Evolutionary conservation across 2,113 vertebrate species (phyloP).

Genomic region (Martes martes): DNA sequence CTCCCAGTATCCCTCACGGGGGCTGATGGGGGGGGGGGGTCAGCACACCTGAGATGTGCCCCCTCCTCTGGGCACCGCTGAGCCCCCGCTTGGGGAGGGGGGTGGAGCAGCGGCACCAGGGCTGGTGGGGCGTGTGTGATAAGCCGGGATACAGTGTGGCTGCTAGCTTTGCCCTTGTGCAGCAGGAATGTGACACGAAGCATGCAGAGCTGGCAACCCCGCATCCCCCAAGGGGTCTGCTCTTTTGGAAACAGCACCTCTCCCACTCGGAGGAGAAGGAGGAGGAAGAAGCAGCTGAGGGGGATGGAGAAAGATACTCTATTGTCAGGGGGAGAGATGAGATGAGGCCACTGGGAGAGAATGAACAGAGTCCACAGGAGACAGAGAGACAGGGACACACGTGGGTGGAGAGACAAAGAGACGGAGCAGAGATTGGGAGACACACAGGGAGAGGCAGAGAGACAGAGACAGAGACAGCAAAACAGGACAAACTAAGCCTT

Average conservation of each 20-base stretch:
- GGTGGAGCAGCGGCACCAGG: constrained; percentile 26
- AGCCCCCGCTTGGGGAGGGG: constrained; percentile 42
- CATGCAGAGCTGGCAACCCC: constrained; percentile 79
- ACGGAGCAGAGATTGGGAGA: neutral
- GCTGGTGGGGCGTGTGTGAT: neutral
- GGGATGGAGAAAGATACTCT: constrained; percentile 70
- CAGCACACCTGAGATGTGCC: neutral
- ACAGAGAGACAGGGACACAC: constrained; percentile 22
- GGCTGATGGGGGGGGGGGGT: too few relatives aligned
- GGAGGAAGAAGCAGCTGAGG: constrained; percentile 42
- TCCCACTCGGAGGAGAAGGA: constrained; percentile 73
- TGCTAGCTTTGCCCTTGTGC: constrained; percentile 74
- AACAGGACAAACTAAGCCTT: neutral
- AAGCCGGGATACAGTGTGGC: constrained; percentile 63
- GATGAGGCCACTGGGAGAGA: constrained; percentile 45
- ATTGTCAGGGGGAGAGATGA: constrained; percentile 8
- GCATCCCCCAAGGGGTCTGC: constrained; percentile 58
- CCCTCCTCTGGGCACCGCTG: fast-evolving
- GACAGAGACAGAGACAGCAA: neutral
- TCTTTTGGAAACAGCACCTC: constrained; percentile 78
- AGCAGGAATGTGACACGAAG: constrained; percentile 78
- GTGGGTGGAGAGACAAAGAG: neutral
- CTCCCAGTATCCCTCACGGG: neutral
- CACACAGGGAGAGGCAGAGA: neutral
- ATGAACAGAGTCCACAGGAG: constrained; percentile 12